phyloP scores from a whole-genome alignment of 2,888 invertebrate species.

The Hypolimnas misippus region DNA sequence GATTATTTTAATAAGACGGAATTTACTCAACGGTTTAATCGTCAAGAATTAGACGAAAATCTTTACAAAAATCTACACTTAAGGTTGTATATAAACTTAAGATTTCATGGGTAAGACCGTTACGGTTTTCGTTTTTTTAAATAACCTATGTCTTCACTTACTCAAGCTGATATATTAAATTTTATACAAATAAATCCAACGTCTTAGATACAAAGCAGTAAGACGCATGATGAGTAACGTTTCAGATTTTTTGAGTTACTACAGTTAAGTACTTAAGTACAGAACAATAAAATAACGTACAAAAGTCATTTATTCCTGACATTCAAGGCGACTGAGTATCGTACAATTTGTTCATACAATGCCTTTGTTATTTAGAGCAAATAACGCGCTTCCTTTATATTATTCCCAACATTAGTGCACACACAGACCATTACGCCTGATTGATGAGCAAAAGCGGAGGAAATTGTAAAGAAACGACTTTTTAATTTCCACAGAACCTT shows the following conservation, averaged over 20 bases:
- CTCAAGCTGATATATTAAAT: too few species aligned
- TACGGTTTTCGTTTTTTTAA: too few species aligned
- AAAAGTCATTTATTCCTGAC: slow-evolving; percentile 2
- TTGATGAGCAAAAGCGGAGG: neutral
- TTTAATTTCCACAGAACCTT: neutral
- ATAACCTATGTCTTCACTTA: too few species aligned
- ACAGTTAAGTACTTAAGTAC: too few species aligned
- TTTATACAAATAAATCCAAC: too few species aligned
- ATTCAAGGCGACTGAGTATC: neutral
- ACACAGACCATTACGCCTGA: neutral
- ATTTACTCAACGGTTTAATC: neutral
- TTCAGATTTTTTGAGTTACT: too few species aligned
- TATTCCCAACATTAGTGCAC: neutral
- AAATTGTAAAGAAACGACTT: neutral
- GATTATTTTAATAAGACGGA: slow-evolving; percentile 9
- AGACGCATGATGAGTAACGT: too few species aligned
- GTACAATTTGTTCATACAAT: neutral
- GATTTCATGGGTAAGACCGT: too few species aligned
- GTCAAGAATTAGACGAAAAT: neutral
- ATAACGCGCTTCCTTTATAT: slow-evolving; percentile 4
- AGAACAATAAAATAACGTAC: neutral
- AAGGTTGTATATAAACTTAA: too few species aligned
- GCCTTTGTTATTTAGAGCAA: slow-evolving; percentile 6
- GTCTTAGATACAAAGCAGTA: too few species aligned
- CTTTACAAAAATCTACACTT: too few species aligned